phyloP scores from a whole-genome alignment of 2,888 invertebrate genomes.

The Pristionchus entomophagus region DNA sequence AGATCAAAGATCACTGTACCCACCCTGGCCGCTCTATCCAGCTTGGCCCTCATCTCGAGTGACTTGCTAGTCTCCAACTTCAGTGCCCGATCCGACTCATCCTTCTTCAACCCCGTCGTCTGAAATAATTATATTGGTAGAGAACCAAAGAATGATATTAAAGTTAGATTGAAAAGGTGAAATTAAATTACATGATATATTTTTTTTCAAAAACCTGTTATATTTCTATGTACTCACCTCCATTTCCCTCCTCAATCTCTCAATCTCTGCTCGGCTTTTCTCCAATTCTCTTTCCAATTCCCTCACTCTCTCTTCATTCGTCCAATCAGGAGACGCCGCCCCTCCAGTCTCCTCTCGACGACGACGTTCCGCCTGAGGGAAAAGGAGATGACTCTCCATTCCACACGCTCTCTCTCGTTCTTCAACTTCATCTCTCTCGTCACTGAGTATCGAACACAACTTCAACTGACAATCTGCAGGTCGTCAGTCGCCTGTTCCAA shows the following conservation, averaged over 20 bases:
- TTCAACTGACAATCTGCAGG: background rate
- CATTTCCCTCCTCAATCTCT: conserved; percentile 41
- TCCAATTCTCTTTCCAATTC: conserved; percentile 42
- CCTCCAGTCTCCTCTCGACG: background rate
- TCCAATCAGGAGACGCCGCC: background rate
- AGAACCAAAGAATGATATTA: too few relatives aligned
- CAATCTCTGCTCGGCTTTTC: conserved; percentile 45
- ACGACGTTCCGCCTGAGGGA: conserved; percentile 24
- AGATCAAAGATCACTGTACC: background rate
- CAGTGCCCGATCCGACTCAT: conserved; percentile 42
- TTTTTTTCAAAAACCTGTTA: too few relatives aligned
- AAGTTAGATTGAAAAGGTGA: too few relatives aligned
- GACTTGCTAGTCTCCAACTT: conserved; percentile 46
- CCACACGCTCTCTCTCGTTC: background rate
- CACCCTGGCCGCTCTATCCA: conserved; percentile 49
- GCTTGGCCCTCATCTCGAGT: conserved; percentile 23
- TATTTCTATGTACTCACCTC: too few relatives aligned
- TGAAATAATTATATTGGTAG: background rate
- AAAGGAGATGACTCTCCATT: background rate
- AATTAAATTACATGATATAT: too few relatives aligned
- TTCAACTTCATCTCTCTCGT: too few relatives aligned
- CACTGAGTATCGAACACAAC: background rate
- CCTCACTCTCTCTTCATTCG: conserved; percentile 40
- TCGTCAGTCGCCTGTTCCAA: background rate
- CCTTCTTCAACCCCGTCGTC: conserved; percentile 8